Base-by-base conservation (phyloP, 2,113 vertebrate species). In the Neoarius graeffei region DNA sequence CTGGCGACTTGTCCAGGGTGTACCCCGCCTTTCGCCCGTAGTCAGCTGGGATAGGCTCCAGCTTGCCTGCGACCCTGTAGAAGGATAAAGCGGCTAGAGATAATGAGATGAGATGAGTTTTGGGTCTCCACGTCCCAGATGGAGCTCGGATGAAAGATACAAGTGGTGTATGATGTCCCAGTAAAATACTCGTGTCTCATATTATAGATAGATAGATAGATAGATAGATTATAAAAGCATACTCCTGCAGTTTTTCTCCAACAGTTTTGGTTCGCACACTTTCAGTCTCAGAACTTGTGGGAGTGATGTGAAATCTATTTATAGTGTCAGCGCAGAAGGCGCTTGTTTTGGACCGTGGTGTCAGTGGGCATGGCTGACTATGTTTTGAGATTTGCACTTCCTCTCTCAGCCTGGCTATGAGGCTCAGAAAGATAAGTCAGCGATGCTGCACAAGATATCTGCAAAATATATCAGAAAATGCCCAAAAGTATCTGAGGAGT, bases 301-400 rank as follows among this genome's bases (percentile, higher is more conserved):
- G 79, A 77, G 82, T 77, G 52, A 89, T 81, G 56, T 57, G 25
- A 73, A 62, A 71, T 52, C 85, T 89, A 91, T 89, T 84, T 88
- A 81, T 91, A 90, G 14, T 64, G 77, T 3, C 20, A 80, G 10
- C 5, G 73, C 81, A 35, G 48, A 86, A 57, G 27, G 35, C 10
- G 4, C 30, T 59, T 71, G 86, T 87, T 81, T 57, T 81, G 52
- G 86, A 48, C 64, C 42, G 17, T 87, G 50, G 27, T 69, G 79
- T 87, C 69, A 20, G 30, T 57, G 60, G 4, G 50, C 52, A 57
- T 67, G 66, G n/a, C 66, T 67, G n/a, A n/a, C 83, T 56, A 35
- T n/a, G 25, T 67, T 7, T 48, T 56, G 48, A 27, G 59, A 86
- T 69, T 81, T 81, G 60, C 59, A 54, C 62, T 77, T 20, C 27